Evolutionary conservation across 2,888 invertebrate genomes (phyloP), one percentile per base, ranked within the genome.

Genomic region (Oxycera nigricornis): DNA sequence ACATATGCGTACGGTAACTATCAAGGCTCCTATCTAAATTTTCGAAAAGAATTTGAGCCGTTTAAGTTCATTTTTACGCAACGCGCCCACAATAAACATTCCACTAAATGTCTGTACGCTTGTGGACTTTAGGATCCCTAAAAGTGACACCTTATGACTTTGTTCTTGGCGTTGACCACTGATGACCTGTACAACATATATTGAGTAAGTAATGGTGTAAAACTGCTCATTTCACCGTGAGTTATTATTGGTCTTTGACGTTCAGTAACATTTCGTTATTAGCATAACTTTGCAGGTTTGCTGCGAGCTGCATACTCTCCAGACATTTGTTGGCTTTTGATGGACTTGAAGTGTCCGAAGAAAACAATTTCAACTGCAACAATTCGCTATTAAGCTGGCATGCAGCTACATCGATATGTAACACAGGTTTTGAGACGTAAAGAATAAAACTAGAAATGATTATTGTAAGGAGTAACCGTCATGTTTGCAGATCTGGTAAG

Each of bases 111-210:
- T 73, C 72, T 74, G 75, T 73, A 75, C 65, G 26, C 73, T 75
- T 75, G 75, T 76, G 73, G 75, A 65, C 73, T 76, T 76, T 76
- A 75, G 74, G 57, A 75, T 72, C 59, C 73, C 74, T 76, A 76
- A 76, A 76, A 73, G 76, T 72, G 76, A 76, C 76, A 76, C 76
- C 70, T 76, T 76, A 75, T 76, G 76, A 75, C 76, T 76, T 73
- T 76, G 76, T 76, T 76, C 73, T 73, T 73, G 62, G 74, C 55
- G 68, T 35, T 74, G 72, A 68, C 74, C 73, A 50, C 55, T 41
- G 57, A 35, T 72, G 73, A 70, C 73, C 73, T 65, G 52, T 14
- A 28, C 68, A 59, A 59, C 72, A 39, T 35, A 41, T 41, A 20
- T 24, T 7, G 17, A 24, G 2, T 9, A 22, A 2, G 24, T 7